Evolutionary conservation across 23 tunicate genomes (phyloP), one percentile per base, ranked within the genome.

Genomic region (Trididemnum miniatum): DNA sequence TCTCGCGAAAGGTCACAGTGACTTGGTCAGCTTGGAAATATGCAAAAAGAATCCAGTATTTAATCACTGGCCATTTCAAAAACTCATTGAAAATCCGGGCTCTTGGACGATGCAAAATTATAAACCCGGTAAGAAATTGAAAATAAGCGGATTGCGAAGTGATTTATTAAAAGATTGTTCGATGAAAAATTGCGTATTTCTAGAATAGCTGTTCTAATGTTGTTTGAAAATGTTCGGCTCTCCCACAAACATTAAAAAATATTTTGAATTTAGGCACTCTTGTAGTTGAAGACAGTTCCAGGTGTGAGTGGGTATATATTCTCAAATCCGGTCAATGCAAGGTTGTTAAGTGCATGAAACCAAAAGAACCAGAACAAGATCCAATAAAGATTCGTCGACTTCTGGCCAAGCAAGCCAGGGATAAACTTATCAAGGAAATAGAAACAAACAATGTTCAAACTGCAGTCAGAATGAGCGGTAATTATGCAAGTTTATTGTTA

Each of bases 21-120:
- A 93, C 69, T 50, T 84, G 9, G 36, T 37, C 44, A 93, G 85
- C 62, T 65, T 93, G 52, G 76, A 82, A 29, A 88, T 88, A 18
- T 93, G 98, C 73, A 88, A 81, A 65, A 93, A 76, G 67, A 88
- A 93, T 54, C 98, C 98, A 0, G 98, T 93, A 2, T 93, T 93
- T 59, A 85, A 93, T 71, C 98, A 93, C 80, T 93, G 98, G 98
- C 98, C 98, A 65, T 40, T 93, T 22, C 80, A 88, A 50, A 93
- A 88, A 44, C 51, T 93, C 76, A 69, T 80, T 20, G 93, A 93
- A 29, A 93, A 93, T 65, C 89, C 93, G 35, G 81, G 80, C 0
- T 72, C 98, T 7, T 93, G 98, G 98, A 93, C 90, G 25, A 88
- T 93, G 89, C 98, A 93, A 75, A 93, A 93, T 64, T 93, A 93